Conservation (phyloP, 1,140 invertebrate species). For the Trinorchestia longiramus region DNA sequence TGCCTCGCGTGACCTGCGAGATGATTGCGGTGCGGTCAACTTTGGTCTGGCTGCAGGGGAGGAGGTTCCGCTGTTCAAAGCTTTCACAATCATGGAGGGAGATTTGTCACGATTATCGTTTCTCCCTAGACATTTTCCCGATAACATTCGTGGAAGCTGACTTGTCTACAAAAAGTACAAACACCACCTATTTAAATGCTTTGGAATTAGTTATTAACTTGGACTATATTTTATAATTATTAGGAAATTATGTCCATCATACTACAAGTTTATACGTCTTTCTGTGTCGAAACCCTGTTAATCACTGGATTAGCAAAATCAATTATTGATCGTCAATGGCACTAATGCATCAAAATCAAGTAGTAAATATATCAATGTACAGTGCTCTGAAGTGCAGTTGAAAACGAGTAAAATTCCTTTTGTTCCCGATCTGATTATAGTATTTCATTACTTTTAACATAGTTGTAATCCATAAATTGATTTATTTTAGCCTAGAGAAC, state of each 20-base stretch:
- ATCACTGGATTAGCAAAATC: neutral
- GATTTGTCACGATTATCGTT: neutral
- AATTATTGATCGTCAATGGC: neutral
- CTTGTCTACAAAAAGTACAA: neutral
- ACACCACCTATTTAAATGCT: neutral
- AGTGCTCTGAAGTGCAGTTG: too few relatives aligned
- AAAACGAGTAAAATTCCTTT: too few relatives aligned
- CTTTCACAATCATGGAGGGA: neutral
- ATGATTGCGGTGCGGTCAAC: constrained; percentile 17
- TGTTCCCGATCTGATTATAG: too few relatives aligned
- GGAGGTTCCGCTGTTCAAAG: neutral
- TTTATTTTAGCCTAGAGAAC: too few relatives aligned
- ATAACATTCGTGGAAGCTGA: neutral
- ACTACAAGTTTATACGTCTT: neutral
- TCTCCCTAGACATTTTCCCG: neutral
- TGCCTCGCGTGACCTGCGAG: constrained; percentile 25
- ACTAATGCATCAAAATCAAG: neutral
- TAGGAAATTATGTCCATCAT: too few relatives aligned
- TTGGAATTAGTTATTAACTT: neutral
- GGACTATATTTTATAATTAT: neutral
- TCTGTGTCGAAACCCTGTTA: neutral
- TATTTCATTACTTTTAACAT: too few relatives aligned
- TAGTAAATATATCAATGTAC: too few relatives aligned
- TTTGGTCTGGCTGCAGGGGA: neutral
- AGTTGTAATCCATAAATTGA: too few relatives aligned